Conservation (phyloP, 2,113 vertebrate genomes). For the Prunella himalayana region DNA sequence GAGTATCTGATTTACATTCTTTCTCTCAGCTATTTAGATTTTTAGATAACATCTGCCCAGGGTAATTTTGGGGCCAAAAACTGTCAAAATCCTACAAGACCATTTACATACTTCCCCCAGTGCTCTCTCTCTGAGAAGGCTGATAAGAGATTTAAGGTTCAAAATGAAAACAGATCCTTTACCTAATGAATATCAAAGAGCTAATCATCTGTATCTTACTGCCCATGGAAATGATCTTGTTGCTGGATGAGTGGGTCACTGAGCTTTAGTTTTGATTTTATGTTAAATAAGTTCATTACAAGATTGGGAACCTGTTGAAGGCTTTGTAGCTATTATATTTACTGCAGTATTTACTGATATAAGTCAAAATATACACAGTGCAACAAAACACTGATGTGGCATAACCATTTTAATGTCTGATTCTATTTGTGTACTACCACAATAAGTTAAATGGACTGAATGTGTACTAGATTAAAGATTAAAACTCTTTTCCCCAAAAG, state of each 20-base stretch:
- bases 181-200: not conserved
- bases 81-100: not conserved
- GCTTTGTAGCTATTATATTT: not conserved
- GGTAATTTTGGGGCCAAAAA: not conserved
- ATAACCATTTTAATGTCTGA: not conserved
- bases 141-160: not conserved
- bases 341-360: not conserved
- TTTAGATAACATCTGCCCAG: not conserved
- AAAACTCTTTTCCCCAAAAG: not conserved
- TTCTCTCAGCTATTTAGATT: not conserved
- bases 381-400: not conserved
- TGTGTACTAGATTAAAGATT: not conserved
- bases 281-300: not conserved
- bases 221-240: not conserved
- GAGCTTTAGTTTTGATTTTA: not conserved
- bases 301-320: not conserved
- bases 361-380: not conserved
- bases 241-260: not conserved
- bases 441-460: not conserved
- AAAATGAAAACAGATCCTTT: not conserved
- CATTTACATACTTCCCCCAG: not conserved
- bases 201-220: not conserved
- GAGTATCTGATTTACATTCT: not conserved
- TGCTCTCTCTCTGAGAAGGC: not conserved
- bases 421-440: not conserved